Conservation (phyloP, 2,113 vertebrate genomes). For the Scalopus aquaticus region DNA sequence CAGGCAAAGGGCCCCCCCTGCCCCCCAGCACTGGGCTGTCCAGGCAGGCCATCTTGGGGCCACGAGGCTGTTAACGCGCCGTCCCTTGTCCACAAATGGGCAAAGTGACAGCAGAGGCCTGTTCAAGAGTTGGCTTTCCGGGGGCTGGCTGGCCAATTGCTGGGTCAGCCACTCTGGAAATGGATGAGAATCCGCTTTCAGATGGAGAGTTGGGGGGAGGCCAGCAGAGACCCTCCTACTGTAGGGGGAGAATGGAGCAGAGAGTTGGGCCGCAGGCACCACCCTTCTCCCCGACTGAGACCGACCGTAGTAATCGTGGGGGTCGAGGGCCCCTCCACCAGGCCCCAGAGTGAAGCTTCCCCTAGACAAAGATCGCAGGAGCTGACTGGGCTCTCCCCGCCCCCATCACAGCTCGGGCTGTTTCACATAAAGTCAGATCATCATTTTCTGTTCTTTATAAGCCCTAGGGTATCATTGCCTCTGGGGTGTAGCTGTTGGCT, state of each 20-base stretch:
- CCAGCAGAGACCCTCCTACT: neutral
- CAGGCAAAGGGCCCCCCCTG: too few species aligned
- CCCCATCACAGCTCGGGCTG: neutral
- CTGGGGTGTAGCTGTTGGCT: neutral
- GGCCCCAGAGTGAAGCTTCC: too few species aligned
- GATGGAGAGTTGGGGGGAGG: slow-evolving; percentile 42
- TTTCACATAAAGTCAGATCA: neutral
- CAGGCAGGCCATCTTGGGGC: too few species aligned
- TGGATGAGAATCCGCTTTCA: slow-evolving; percentile 58
- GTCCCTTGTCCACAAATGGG: neutral
- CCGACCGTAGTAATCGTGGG: too few species aligned
- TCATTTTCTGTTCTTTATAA: neutral
- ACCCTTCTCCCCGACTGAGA: neutral
- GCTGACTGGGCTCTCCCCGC: neutral
- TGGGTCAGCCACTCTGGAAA: slow-evolving; percentile 58
- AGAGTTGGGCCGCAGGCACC: neutral
- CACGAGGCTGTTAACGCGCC: neutral
- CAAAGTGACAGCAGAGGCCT: neutral
- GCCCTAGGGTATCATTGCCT: neutral
- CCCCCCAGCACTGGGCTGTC: too few species aligned
- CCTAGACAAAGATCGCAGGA: neutral
- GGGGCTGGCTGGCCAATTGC: slow-evolving; percentile 47
- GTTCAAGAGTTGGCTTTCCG: slow-evolving; percentile 10
- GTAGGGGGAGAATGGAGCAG: neutral
- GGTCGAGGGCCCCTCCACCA: too few species aligned